Percentiles rank a stretch among this genome's conserved stretches.
phyloP scores from a whole-genome alignment of 2,113 vertebrate genomes.

The Haemorhous mexicanus region DNA sequence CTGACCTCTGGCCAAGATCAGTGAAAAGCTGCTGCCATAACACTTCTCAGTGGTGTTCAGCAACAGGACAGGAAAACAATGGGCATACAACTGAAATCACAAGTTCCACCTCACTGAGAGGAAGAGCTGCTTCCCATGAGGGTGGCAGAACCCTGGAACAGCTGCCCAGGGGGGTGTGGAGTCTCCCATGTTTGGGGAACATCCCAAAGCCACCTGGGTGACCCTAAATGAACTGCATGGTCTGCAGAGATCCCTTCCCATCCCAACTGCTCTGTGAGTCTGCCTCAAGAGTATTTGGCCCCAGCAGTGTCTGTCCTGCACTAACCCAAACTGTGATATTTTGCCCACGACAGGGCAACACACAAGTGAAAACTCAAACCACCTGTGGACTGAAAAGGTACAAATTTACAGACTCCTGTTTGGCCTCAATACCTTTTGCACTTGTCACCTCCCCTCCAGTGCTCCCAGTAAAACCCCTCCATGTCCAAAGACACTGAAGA shows the following conservation, averaged over 20 bases:
- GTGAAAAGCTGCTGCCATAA: neutral
- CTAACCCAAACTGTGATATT: neutral
- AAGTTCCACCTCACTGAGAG: neutral
- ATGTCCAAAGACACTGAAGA: neutral
- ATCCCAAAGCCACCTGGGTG: neutral
- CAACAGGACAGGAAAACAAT: accelerated
- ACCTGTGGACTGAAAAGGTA: accelerated
- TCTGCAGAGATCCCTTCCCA: neutral
- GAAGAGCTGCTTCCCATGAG: neutral
- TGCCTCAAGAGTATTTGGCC: neutral
- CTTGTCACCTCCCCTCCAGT: neutral
- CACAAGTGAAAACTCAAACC: neutral
- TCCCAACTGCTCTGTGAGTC: accelerated
- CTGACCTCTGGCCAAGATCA: neutral
- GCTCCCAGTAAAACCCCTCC: neutral
- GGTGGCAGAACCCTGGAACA: neutral
- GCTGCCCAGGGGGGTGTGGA: neutral
- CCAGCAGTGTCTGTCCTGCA: neutral
- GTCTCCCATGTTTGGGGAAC: neutral
- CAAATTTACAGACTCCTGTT: neutral
- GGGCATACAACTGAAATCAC: neutral
- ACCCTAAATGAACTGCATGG: too few species aligned
- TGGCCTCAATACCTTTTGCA: neutral
- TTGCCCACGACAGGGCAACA: neutral
- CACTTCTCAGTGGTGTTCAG: neutral